Conservation (phyloP, 1,140 invertebrate genomes). For the Drosophila aff. region DNA sequence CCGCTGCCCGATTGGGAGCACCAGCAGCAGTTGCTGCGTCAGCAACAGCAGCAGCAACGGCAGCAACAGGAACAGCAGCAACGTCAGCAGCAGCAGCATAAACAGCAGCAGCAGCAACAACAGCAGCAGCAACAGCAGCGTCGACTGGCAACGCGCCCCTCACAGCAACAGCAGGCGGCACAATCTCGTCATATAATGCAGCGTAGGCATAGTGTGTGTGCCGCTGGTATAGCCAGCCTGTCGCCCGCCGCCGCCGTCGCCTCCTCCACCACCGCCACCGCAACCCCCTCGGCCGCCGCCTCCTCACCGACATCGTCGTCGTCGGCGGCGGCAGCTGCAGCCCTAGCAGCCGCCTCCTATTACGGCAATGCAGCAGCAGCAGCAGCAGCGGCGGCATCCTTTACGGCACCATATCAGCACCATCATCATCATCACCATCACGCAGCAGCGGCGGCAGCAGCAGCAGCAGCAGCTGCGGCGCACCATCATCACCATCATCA, state of each 20-base stretch:
- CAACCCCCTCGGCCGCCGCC: conserved; percentile 39
- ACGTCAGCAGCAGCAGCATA: conserved; percentile 14
- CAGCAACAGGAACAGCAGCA: conserved; percentile 10
- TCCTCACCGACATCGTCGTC: conserved; percentile 47
- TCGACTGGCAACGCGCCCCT: background rate
- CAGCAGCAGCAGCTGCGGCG: conserved; percentile 62
- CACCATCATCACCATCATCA: conserved; percentile 15
- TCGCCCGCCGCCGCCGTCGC: conserved; percentile 64
- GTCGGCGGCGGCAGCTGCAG: conserved; percentile 59
- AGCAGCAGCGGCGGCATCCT: conserved; percentile 45
- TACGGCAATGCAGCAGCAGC: conserved; percentile 51
- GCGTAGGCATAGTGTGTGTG: conserved; percentile 68
- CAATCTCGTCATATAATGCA: conserved; percentile 63
- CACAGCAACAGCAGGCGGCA: conserved; percentile 29
- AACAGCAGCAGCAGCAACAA: background rate
- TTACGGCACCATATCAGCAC: conserved; percentile 53
- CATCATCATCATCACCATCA: conserved; percentile 47
- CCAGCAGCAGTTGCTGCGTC: conserved; percentile 23
- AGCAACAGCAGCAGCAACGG: conserved; percentile 21
- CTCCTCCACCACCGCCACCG: conserved; percentile 55
- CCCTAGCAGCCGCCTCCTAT: conserved; percentile 66
- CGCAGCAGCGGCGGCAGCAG: conserved; percentile 61
- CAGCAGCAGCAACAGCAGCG: conserved; percentile 17
- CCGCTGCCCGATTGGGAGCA: conserved; percentile 40
- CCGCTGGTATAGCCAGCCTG: conserved; percentile 58